These are phyloP conservation scores for Athripsodes cinereus DNA, from an alignment of 2,888 invertebrate species.

Conservation along the genomic window DNA sequence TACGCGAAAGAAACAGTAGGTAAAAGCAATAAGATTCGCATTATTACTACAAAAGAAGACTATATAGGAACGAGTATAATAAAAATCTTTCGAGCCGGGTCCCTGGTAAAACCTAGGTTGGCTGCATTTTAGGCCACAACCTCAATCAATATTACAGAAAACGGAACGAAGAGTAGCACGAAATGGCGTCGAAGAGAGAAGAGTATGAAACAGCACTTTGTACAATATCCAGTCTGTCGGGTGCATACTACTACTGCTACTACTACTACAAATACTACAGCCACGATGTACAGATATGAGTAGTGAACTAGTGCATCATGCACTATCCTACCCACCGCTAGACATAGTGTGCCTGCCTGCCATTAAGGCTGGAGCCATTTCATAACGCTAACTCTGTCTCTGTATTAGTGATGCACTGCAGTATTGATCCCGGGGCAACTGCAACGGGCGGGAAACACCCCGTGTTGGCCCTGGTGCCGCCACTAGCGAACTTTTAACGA, in stretches of 20 bases:
- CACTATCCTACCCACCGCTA: no score
- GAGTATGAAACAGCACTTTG: neutral
- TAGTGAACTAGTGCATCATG: no score
- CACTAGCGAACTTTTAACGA: neutral
- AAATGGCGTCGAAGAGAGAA: neutral
- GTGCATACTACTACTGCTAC: neutral
- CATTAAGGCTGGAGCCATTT: neutral
- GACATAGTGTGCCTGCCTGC: no score
- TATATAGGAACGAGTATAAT: no score
- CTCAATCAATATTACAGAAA: neutral
- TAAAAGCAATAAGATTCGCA: no score
- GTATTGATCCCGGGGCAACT: conserved; percentile 9
- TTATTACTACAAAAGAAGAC: no score
- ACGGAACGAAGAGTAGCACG: neutral
- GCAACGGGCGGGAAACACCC: neutral
- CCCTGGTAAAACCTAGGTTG: neutral
- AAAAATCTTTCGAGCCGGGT: no score
- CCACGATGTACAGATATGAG: no score
- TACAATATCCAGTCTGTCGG: no score
- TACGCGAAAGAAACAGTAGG: no score
- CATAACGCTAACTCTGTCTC: neutral
- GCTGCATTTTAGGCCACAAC: neutral
- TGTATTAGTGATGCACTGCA: conserved; percentile 10
- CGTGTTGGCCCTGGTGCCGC: conserved; percentile 3
- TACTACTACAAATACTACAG: no score